Conservation (phyloP, 2,888 invertebrate genomes). For the Zaprionus lineosus region DNA sequence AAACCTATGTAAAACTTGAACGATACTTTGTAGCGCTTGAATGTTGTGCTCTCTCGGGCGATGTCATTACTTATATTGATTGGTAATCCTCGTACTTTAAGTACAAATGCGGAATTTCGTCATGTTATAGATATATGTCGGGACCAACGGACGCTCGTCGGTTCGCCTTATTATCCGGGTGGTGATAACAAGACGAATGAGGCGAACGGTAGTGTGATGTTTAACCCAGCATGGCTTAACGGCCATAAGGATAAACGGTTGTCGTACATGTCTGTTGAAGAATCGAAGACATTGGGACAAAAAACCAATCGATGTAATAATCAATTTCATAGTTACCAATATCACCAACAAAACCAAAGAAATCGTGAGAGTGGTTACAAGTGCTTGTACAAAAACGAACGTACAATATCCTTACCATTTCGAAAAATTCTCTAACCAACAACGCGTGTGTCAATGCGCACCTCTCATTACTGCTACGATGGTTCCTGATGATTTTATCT, state of each 20-base stretch:
- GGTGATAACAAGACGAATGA: constrained; percentile 39
- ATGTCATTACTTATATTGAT: constrained; percentile 85
- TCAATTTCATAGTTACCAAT: constrained; percentile 27
- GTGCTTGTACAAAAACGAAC: constrained; percentile 28
- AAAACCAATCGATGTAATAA: constrained; percentile 56
- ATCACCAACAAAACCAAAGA: constrained; percentile 41
- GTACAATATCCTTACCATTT: constrained; percentile 29
- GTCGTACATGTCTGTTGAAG: background rate
- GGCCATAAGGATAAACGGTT: constrained; percentile 4
- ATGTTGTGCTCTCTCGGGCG: constrained; percentile 87
- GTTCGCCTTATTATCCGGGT: constrained; percentile 44
- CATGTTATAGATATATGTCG: constrained; percentile 71
- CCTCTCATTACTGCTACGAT: background rate
- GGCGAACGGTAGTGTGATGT: constrained; percentile 21
- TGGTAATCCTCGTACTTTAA: constrained; percentile 82
- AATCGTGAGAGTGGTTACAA: constrained; percentile 33
- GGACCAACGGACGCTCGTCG: constrained; percentile 58
- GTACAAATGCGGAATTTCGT: constrained; percentile 71
- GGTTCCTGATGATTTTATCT: constrained; percentile 4
- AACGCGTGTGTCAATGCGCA: background rate
- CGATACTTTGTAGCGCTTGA: constrained; percentile 84
- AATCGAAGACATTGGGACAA: constrained; percentile 34
- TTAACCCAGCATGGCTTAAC: constrained; percentile 7
- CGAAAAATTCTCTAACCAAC: constrained; percentile 24
- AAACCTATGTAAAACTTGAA: background rate